Conservation (phyloP, 2,797 vertebrate species). For the Sebastes hubbsi region DNA sequence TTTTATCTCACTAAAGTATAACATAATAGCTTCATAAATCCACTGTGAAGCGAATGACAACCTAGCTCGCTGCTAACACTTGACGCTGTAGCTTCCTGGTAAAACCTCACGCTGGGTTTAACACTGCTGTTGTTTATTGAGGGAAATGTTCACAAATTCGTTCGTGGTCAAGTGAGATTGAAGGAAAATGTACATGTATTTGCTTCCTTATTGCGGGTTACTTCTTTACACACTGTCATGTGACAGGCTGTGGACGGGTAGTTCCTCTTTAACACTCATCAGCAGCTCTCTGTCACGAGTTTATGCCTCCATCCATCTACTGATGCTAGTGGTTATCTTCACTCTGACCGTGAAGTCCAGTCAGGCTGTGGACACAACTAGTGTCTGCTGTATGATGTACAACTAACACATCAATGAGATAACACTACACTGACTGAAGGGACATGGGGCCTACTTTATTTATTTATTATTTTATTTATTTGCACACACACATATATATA, state of each 20-base stretch:
- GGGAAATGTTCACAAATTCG: no score
- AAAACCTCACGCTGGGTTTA: no score
- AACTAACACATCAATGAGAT: background rate
- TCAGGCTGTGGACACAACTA: background rate
- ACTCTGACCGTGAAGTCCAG: background rate
- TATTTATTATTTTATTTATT: no score
- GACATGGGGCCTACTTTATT: no score
- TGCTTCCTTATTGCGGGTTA: background rate
- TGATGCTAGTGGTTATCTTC: background rate
- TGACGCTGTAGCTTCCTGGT: background rate
- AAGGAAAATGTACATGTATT: background rate
- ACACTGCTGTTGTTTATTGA: background rate
- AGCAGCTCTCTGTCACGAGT: constrained; percentile 61
- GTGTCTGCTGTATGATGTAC: background rate
- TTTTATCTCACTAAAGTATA: background rate
- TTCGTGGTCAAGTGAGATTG: background rate
- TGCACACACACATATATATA: no score
- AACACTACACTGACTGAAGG: background rate
- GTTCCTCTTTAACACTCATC: constrained; percentile 53
- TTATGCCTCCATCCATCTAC: background rate
- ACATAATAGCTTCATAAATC: background rate
- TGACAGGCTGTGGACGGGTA: constrained; percentile 32
- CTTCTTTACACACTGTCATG: constrained; percentile 41
- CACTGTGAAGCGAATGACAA: background rate
- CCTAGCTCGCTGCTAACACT: constrained; percentile 11